Conservation (phyloP, 2,113 vertebrate species). For the Macaca mulatta region DNA sequence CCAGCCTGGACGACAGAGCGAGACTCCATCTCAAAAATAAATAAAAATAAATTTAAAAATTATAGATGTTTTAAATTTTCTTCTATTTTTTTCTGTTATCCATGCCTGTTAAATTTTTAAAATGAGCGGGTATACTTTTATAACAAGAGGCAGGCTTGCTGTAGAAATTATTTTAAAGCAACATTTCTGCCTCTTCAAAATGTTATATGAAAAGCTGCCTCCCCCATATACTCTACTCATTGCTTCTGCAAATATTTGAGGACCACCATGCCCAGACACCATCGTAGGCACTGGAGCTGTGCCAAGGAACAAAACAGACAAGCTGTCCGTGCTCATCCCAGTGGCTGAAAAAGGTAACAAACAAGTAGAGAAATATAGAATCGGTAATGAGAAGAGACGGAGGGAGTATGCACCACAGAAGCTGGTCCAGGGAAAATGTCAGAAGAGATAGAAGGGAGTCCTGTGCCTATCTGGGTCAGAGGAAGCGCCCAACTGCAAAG, state of each 20-base stretch:
- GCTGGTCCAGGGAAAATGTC: no score
- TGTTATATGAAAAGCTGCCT: neutral
- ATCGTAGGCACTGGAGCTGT: neutral
- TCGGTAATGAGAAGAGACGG: neutral
- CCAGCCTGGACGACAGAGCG: no score
- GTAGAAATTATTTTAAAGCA: neutral
- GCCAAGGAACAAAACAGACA: neutral
- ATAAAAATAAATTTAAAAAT: neutral
- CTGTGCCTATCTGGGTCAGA: neutral
- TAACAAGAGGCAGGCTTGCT: neutral
- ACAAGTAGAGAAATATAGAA: accelerated
- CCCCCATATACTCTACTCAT: accelerated
- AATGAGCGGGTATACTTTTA: neutral
- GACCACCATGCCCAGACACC: accelerated
- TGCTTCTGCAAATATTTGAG: neutral
- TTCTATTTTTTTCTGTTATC: neutral
- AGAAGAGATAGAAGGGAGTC: neutral
- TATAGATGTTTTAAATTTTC: neutral
- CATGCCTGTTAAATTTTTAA: neutral
- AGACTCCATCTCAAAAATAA: no score
- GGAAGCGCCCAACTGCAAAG: neutral
- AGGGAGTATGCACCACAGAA: neutral
- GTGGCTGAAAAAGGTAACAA: neutral
- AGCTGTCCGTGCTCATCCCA: neutral
- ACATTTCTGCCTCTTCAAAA: neutral